These are phyloP conservation scores for Alentia gelatinosa DNA, from an alignment of 2,888 invertebrate genomes.

Conservation along the genomic window DNA sequence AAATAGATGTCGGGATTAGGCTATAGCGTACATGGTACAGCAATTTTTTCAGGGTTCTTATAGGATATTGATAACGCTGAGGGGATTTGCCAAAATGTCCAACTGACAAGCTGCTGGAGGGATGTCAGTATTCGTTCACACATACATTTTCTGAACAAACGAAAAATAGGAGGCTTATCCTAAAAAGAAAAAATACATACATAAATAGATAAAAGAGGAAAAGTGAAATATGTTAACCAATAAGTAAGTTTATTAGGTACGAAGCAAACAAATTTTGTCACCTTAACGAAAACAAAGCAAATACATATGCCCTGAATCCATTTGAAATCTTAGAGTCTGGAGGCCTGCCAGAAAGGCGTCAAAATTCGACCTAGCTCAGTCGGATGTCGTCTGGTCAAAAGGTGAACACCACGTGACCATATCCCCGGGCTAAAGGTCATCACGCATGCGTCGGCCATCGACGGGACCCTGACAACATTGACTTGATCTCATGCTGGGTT, in stretches of 20 bases:
- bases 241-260: neutral
- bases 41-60: too few species aligned
- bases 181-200: too few species aligned
- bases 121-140: too few species aligned
- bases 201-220: too few species aligned
- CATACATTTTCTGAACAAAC: too few species aligned
- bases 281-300: neutral
- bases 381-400: conserved; percentile 49
- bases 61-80: too few species aligned
- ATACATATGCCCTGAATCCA: conserved; percentile 9
- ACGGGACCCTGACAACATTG: conserved; percentile 43
- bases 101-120: too few species aligned
- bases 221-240: neutral
- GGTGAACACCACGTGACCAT: conserved; percentile 28
- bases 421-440: conserved; percentile 35
- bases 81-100: too few species aligned
- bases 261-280: neutral
- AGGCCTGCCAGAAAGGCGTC: neutral
- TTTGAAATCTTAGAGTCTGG: neutral
- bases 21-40: too few species aligned
- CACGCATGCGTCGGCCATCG: conserved; percentile 24
- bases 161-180: too few species aligned
- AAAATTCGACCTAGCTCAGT: neutral
- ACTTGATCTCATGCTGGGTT: conserved; percentile 21
- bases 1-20: too few species aligned